Percentiles rank a stretch among this genome's conserved stretches.
phyloP scores from a whole-genome alignment of 2,797 vertebrate genomes.

The Heliangelus exortis region DNA sequence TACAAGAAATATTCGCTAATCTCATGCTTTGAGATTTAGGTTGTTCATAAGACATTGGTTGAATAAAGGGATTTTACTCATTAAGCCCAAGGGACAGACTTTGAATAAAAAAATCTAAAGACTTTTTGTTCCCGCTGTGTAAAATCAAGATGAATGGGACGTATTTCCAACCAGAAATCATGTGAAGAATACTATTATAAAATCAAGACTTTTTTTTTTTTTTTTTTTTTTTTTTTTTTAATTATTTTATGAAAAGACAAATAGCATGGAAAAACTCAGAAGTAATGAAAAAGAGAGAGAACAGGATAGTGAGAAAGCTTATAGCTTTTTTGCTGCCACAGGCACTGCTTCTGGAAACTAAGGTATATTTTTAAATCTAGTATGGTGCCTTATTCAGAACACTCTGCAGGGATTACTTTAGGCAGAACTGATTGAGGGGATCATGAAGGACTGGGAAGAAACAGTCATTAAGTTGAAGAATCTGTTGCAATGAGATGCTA shows the following conservation, averaged over 20 bases:
- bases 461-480: background rate
- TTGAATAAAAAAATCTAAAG: background rate
- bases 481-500: background rate
- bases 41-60: background rate
- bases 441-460: background rate
- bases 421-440: background rate
- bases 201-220: background rate
- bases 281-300: background rate
- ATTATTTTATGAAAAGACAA: background rate
- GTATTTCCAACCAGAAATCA: background rate
- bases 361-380: background rate
- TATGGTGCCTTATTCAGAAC: accelerated
- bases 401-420: background rate
- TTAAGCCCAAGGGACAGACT: background rate
- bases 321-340: background rate
- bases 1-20: slow-evolving; percentile 36
- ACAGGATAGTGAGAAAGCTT: background rate
- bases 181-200: background rate
- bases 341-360: background rate
- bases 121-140: background rate
- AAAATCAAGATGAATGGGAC: background rate
- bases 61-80: slow-evolving; percentile 16
- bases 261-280: background rate
- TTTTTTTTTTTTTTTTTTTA: background rate
- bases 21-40: slow-evolving; percentile 10